Evolutionary conservation across 2,113 vertebrate species (phyloP), one percentile per base, ranked within the genome.

Genomic region (Nyctereutes procyonoides): DNA sequence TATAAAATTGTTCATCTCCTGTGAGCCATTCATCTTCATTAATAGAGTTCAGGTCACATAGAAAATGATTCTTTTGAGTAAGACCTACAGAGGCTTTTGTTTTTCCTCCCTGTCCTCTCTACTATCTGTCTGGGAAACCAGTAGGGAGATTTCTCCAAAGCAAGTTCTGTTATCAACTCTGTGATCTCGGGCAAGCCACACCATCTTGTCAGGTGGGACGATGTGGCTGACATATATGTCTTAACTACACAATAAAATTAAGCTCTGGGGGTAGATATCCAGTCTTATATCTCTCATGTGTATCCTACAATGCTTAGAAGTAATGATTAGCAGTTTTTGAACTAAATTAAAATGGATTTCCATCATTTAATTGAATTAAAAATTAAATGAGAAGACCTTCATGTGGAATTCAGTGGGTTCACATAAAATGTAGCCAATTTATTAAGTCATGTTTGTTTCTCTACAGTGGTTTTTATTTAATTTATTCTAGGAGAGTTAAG

Each of bases 1-100:
- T 73, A 80, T 93, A 93, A 97, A 91, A 97, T 91, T 97, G 65
- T 96, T 97, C 93, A 91, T 85, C 81, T 96, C 51, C 20, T 93
- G 60, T 94, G 20, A 97, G 60, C 67, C 83, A 87, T 96, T 98
- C 20, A 38, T 96, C 84, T 95, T 87, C 32, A 5, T 67, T 96
- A 94, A 93, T 74, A 74, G 1, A 51, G 82, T 22, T 67, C 67
- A 93, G 92, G 71, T 95, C 85, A 90, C 10, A 0, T 65, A 43
- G 74, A 86, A 84, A 83, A 94, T 55, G n/a, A 56, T 3, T 93
- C 32, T 82, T 87, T 63, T 67, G 62, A 69, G 20, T 28, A 85
- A 20, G 19, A 80, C 35, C 83, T 81, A 53, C 2, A 69, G 53
- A 85, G 8, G 35, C 26, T 53, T 43, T 80, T n/a, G 16, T 12